Base-by-base conservation (phyloP, 1,140 invertebrate species). In the Neuroterus valhalla region DNA sequence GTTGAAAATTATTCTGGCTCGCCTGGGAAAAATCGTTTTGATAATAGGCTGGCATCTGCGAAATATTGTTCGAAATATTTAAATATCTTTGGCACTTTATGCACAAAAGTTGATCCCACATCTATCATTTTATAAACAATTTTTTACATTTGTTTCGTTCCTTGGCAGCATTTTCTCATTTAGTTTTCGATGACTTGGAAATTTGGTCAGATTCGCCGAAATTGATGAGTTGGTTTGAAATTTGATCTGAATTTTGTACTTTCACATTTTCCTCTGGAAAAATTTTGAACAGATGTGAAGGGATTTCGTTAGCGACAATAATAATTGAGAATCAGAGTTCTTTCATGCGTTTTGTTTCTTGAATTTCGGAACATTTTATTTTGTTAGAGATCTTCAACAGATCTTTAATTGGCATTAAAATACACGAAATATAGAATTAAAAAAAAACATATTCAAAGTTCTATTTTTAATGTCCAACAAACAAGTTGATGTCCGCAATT, bases 1-100 rank as follows among this genome's bases (percentile, higher is more conserved):
- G 44, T 66, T 75, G 82, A 69, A 85, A 84, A 77, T 84, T 85
- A 68, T 81, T 82, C 55, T 80, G 79, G 78, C 76, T 83, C 11
- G 81, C 81, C 62, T 85, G 83, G 14, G 81, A 55, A 26, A 79
- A 77, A 50, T 82, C 77, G 67, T 78, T 86, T 46, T 83, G 81
- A 71, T 66, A 80, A 31, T 68, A 70, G 5, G 81, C 66, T 42
- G 75, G 66, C 21, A 78, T 79, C 21, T 76, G 81, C 21, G 83
- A 55, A 52, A 81, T 31, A 17, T 72, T 74, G 48, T 74, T 55
- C 6, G 6, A 52, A 62, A 62, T 62, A n/a, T 31, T 14, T n/a
- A 14, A 55, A 55, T 26, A 2, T 23, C 6, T 38, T 38, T 8
- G 5, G 10, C 10, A 38, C 6, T 38, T 38, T 38, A 12, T 62